phyloP scores from a whole-genome alignment of 2,888 invertebrate species.

The Pimpla rufipes region DNA sequence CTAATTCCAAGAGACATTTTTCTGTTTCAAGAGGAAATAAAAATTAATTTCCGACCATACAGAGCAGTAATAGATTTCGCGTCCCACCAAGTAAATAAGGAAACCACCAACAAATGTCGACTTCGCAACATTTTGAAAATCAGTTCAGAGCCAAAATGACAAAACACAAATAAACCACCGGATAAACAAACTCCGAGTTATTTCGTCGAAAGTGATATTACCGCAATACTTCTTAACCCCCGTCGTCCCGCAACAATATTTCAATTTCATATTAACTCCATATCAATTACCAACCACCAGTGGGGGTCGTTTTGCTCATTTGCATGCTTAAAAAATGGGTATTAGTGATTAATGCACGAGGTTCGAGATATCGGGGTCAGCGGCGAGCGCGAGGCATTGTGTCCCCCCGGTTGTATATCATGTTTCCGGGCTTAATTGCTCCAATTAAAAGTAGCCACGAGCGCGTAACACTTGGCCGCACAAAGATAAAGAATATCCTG shows the following conservation, averaged over 20 bases:
- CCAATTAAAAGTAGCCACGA: constrained; percentile 12
- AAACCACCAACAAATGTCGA: too few species aligned
- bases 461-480: neutral
- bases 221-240: neutral
- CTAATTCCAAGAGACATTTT: too few species aligned
- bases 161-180: too few species aligned
- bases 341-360: neutral
- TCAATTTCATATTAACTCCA: neutral
- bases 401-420: neutral
- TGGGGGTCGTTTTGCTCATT: neutral
- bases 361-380: constrained; percentile 1
- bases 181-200: too few species aligned
- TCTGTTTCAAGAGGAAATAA: too few species aligned
- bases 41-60: too few species aligned
- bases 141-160: too few species aligned
- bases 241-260: too few species aligned
- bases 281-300: neutral
- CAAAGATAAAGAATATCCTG: neutral
- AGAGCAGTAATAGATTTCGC: too few species aligned
- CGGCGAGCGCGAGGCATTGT: neutral
- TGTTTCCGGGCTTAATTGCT: constrained; percentile 1
- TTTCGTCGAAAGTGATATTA: too few species aligned
- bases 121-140: too few species aligned
- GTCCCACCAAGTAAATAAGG: too few species aligned
- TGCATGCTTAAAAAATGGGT: neutral